phyloP scores from a whole-genome alignment of 1,140 invertebrate genomes.

The Drosophila oshimai region DNA sequence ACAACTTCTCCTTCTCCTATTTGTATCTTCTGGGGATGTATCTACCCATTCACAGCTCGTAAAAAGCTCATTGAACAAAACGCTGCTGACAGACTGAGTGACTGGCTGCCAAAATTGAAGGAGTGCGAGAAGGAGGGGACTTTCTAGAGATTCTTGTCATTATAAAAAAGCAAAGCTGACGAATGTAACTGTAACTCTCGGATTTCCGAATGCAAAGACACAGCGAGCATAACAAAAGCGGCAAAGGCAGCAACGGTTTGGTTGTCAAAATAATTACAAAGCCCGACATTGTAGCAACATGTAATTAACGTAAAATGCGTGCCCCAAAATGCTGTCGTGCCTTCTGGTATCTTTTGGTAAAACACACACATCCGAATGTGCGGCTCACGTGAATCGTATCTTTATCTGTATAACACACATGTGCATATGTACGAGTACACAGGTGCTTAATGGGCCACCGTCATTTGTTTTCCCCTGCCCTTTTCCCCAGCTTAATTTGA shows the following conservation, averaged over 20 bases:
- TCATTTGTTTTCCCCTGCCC: constrained; percentile 18
- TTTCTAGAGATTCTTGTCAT: constrained; percentile 43
- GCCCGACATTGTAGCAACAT: constrained; percentile 64
- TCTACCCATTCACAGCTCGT: constrained; percentile 49
- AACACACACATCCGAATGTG: too few relatives aligned
- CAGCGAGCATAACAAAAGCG: constrained; percentile 32
- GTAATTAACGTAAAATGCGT: constrained; percentile 77
- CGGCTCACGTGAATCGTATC: constrained; percentile 34
- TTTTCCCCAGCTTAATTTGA: constrained; percentile 75
- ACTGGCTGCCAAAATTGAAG: constrained; percentile 19
- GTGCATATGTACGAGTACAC: too few relatives aligned
- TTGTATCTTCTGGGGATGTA: constrained; percentile 20
- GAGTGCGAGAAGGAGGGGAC: background rate
- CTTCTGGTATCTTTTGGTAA: constrained; percentile 55
- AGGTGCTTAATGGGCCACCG: constrained; percentile 46
- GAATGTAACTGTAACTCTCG: constrained; percentile 52
- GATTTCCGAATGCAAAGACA: constrained; percentile 24
- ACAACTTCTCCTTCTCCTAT: background rate
- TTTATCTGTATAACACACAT: constrained; percentile 13
- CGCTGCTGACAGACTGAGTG: constrained; percentile 42
- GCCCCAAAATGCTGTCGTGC: too few relatives aligned
- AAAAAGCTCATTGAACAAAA: constrained; percentile 76
- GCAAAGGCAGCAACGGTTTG: constrained; percentile 30
- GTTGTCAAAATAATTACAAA: constrained; percentile 77
- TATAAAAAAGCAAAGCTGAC: constrained; percentile 40